These are phyloP conservation scores for Cassiopea xamachana DNA, from an alignment of 30 jellyfish, hydroid and myxozoan genomes.

Conservation along the genomic window DNA sequence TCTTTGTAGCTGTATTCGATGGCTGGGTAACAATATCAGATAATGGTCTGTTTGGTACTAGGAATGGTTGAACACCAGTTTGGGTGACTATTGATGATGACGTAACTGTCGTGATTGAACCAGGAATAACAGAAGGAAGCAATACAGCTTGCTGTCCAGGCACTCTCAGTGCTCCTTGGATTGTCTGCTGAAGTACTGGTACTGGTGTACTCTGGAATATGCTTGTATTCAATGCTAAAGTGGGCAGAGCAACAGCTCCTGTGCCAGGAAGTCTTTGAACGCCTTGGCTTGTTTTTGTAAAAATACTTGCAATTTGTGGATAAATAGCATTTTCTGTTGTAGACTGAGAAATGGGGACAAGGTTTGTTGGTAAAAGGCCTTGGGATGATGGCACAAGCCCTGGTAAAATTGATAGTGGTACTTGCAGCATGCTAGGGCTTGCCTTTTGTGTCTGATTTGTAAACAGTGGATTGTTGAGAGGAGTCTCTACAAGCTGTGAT, in stretches of 20 bases:
- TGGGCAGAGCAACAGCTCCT: constrained; percentile 54
- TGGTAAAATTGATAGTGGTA: constrained; percentile 54
- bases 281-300: constrained; percentile 50
- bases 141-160: constrained; percentile 60
- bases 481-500: constrained; percentile 76
- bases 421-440: constrained; percentile 55
- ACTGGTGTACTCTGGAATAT: constrained; percentile 44
- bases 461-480: constrained; percentile 72
- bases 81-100: constrained; percentile 39
- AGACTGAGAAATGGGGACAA: constrained; percentile 22
- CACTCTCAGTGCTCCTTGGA: constrained; percentile 54
- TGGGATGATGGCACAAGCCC: constrained; percentile 61
- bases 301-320: constrained; percentile 45
- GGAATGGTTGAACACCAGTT: constrained; percentile 45
- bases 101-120: constrained; percentile 35
- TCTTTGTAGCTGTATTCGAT: constrained; percentile 32
- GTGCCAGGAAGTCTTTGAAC: constrained; percentile 18
- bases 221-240: constrained; percentile 35
- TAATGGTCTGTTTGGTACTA: constrained; percentile 49
- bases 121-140: constrained; percentile 62
- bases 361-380: constrained; percentile 36
- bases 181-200: constrained; percentile 55
- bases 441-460: constrained; percentile 43
- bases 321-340: constrained; percentile 4
- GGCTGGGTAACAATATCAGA: constrained; percentile 16